phyloP scores from a whole-genome alignment of 2,888 invertebrate genomes.

The Augiades crinisus region DNA sequence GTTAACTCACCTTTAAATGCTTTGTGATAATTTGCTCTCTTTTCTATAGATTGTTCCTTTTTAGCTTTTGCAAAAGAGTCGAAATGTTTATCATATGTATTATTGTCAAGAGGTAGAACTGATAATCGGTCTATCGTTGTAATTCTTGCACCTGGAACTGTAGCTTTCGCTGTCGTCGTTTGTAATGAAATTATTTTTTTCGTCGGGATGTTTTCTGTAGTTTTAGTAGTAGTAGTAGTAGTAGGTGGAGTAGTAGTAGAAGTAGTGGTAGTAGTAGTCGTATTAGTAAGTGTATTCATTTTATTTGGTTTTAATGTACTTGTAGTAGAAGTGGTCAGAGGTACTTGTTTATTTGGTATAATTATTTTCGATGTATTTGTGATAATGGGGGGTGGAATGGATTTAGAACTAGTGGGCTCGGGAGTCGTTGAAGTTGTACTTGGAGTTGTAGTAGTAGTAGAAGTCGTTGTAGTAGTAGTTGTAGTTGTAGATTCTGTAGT shows the following conservation, averaged over 20 bases:
- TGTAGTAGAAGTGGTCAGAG: too few relatives aligned
- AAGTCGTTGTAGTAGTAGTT: constrained; percentile 28
- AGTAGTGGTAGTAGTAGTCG: constrained; percentile 32
- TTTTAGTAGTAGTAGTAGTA: constrained; percentile 30
- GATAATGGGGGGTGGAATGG: constrained; percentile 33
- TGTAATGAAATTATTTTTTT: constrained; percentile 28
- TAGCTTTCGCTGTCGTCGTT: constrained; percentile 11
- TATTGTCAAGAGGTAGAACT: background rate
- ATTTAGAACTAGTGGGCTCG: constrained; percentile 32
- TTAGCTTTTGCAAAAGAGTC: constrained; percentile 33
- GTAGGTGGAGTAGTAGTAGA: constrained; percentile 33
- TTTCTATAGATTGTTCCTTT: constrained; percentile 33
- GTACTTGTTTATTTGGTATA: too few relatives aligned
- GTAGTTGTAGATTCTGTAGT: constrained; percentile 28
- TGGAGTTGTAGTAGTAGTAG: constrained; percentile 28
- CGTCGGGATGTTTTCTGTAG: too few relatives aligned
- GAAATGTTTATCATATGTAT: too few relatives aligned
- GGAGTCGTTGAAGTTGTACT: constrained; percentile 28
- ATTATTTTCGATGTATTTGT: too few relatives aligned
- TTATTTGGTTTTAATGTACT: too few relatives aligned
- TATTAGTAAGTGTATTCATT: too few relatives aligned
- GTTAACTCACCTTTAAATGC: constrained; percentile 27
- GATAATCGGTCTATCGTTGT: background rate
- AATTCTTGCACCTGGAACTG: constrained; percentile 12
- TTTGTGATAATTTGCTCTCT: constrained; percentile 15